phyloP scores from a whole-genome alignment of 2,113 vertebrate species.

The Cyprinodon tularosa region DNA sequence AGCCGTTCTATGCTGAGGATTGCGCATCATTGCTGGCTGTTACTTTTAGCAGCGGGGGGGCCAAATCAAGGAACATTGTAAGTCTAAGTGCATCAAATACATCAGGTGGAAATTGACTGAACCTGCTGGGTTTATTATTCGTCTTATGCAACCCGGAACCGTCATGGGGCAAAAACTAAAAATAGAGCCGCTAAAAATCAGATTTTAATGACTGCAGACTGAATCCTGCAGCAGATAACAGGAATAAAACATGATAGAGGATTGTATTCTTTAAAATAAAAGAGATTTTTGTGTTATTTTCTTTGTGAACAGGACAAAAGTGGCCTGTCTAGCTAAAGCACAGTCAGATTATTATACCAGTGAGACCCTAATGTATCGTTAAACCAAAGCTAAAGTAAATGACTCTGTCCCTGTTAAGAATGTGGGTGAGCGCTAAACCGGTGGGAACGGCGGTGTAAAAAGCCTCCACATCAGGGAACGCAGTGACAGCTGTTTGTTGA shows the following conservation, averaged over 20 bases:
- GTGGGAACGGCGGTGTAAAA: conserved; percentile 9
- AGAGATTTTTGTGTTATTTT: neutral
- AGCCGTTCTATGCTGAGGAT: conserved; percentile 95
- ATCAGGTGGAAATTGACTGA: neutral
- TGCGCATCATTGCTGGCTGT: conserved; percentile 97
- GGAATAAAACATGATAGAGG: too few species aligned
- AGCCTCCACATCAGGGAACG: conserved; percentile 26
- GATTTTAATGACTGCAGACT: too few species aligned
- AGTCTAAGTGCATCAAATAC: conserved; percentile 51
- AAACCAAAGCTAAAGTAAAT: too few species aligned
- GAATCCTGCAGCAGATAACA: neutral
- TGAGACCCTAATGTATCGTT: too few species aligned
- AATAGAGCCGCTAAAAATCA: neutral
- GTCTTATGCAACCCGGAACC: neutral
- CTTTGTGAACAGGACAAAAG: neutral
- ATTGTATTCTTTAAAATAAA: neutral
- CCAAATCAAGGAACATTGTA: conserved; percentile 90
- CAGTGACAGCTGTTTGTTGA: conserved; percentile 50
- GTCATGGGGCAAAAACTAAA: neutral
- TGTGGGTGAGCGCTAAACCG: neutral
- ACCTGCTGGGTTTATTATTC: too few species aligned
- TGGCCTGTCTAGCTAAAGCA: neutral
- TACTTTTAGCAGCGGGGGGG: conserved; percentile 94
- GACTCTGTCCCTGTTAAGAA: neutral
- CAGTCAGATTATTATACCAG: too few species aligned